phyloP scores from a whole-genome alignment of 2,888 invertebrate genomes.

The Acheta domesticus region DNA sequence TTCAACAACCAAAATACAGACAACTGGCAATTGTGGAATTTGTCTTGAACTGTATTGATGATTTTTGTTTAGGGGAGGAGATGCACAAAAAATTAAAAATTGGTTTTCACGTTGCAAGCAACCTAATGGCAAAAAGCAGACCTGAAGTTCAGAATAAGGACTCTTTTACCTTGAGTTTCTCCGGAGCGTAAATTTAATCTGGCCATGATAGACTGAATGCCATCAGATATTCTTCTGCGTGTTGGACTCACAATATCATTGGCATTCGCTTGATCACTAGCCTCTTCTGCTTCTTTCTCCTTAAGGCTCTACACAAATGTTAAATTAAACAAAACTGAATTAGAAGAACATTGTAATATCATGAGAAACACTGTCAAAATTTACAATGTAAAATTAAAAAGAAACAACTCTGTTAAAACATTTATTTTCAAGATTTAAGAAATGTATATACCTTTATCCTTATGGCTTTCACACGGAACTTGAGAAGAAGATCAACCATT shows the following conservation, averaged over 20 bases:
- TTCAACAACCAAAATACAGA: no score
- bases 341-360: neutral
- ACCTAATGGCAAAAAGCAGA: no score
- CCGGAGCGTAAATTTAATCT: constrained; percentile 60
- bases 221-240: constrained; percentile 75
- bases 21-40: no score
- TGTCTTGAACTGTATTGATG: no score
- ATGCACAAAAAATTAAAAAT: no score
- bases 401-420: neutral
- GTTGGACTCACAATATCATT: constrained; percentile 53
- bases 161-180: constrained; percentile 46
- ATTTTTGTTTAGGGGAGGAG: no score
- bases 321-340: no score
- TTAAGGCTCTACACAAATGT: neutral
- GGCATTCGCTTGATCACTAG: constrained; percentile 29
- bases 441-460: constrained; percentile 45
- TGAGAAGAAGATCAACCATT: constrained; percentile 72
- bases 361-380: neutral
- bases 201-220: constrained; percentile 84
- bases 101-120: no score
- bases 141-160: neutral
- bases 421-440: no score
- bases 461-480: constrained; percentile 62
- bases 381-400: neutral
- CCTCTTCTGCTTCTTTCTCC: constrained; percentile 45